Conservation (phyloP, 2,113 vertebrate genomes). For the Psittacara wagleri region DNA sequence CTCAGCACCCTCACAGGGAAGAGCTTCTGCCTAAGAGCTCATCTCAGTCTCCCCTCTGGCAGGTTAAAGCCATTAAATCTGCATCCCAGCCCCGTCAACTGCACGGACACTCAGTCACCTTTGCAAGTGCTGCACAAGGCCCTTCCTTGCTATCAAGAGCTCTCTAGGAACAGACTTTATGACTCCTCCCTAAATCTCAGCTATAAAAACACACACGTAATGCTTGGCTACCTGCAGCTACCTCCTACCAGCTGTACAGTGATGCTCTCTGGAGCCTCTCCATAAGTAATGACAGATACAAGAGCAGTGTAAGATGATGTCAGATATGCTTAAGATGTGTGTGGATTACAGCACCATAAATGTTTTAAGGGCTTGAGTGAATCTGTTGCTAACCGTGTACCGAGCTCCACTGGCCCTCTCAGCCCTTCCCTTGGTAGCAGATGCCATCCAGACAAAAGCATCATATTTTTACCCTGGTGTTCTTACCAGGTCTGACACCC, state of each 20-base stretch:
- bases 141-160: rapidly evolving
- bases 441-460: neutral
- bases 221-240: neutral
- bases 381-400: neutral
- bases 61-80: neutral
- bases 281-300: neutral
- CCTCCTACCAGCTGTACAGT: rapidly evolving
- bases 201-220: rapidly evolving
- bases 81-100: rapidly evolving
- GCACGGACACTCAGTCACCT: rapidly evolving
- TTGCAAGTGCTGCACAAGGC: rapidly evolving
- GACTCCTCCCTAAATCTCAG: neutral
- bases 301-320: neutral
- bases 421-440: neutral
- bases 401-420: neutral
- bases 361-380: slow-evolving; percentile 35
- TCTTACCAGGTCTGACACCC: rapidly evolving
- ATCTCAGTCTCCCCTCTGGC: neutral
- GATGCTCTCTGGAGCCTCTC: neutral
- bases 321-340: neutral
- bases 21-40: neutral
- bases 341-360: neutral
- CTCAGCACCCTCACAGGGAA: neutral
- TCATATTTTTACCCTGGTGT: rapidly evolving
- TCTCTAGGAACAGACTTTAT: rapidly evolving